A percentile compares a stretch with the other conserved stretches of the same genome.
phyloP scores from a whole-genome alignment of 92 coral and sea anemone species.

The Actinernus sp. region DNA sequence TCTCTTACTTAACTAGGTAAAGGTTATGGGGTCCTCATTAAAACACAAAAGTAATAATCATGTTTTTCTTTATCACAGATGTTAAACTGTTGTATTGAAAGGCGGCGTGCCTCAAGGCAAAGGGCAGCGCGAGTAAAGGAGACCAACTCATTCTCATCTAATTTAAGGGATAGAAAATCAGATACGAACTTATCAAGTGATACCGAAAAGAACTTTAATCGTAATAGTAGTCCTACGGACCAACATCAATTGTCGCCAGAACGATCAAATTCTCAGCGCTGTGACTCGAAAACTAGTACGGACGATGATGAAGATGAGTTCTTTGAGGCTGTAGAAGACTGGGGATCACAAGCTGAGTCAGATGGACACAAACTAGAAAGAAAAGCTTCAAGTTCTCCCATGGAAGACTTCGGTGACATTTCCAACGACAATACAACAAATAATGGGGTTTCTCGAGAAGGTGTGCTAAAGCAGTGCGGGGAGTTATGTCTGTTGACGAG shows the following conservation, averaged over 20 bases:
- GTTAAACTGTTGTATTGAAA: slow-evolving; percentile 96
- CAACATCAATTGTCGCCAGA: too few species aligned
- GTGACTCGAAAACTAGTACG: slow-evolving; percentile 32
- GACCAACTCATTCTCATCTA: neutral
- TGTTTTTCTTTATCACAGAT: slow-evolving; percentile 58
- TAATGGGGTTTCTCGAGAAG: neutral
- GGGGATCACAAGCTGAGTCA: slow-evolving; percentile 10
- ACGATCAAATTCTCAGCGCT: slow-evolving; percentile 12
- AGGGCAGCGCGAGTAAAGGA: too few species aligned
- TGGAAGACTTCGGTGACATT: neutral
- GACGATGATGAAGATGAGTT: slow-evolving; percentile 90
- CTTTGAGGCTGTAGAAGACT: slow-evolving; percentile 93
- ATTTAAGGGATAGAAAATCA: slow-evolving; percentile 14
- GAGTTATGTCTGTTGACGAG: slow-evolving; percentile 75
- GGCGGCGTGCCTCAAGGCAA: slow-evolving; percentile 74
- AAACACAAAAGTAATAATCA: too few species aligned
- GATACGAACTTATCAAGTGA: too few species aligned
- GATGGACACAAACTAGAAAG: too few species aligned
- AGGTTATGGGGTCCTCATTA: too few species aligned
- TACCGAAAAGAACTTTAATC: too few species aligned
- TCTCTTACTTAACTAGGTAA: too few species aligned
- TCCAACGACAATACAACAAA: neutral
- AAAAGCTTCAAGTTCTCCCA: too few species aligned
- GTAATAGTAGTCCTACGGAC: too few species aligned
- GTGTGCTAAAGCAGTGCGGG: slow-evolving; percentile 75